Evolutionary conservation across 2,113 vertebrate species (phyloP).

Genomic region (Thunnus thynnus): DNA sequence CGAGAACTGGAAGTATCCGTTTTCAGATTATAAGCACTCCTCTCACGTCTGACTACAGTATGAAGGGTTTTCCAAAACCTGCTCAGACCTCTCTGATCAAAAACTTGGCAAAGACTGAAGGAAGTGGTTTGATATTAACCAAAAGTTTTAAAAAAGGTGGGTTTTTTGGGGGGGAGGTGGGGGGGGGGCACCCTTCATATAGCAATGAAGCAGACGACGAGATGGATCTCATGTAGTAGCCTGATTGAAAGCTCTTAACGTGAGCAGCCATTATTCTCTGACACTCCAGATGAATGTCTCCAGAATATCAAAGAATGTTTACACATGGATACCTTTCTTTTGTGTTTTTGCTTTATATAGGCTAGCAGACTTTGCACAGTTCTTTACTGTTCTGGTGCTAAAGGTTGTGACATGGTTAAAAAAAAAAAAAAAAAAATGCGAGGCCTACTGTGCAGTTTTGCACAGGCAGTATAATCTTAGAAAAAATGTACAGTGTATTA

Average conservation of each 20-base stretch:
- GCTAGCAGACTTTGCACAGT: slow-evolving; percentile 72
- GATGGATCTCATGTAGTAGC: not conserved
- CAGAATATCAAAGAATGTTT: slow-evolving; percentile 60
- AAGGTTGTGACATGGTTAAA: slow-evolving; percentile 65
- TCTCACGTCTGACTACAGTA: not conserved
- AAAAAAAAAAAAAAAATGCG: not conserved
- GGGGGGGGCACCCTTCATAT: not conserved
- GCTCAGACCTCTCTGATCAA: not conserved
- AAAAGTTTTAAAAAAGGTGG: not conserved
- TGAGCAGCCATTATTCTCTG: not conserved
- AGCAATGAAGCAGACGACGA: not conserved
- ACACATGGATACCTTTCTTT: slow-evolving; percentile 47
- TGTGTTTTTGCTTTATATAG: slow-evolving; percentile 35
- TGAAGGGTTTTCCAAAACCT: slow-evolving; percentile 12
- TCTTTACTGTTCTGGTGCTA: slow-evolving; percentile 53
- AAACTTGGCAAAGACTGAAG: not conserved
- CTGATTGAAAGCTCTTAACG: not conserved
- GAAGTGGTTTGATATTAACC: slow-evolving; percentile 9
- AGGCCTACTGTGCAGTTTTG: slow-evolving; percentile 42
- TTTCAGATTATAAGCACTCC: not conserved
- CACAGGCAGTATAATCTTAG: slow-evolving; percentile 54
- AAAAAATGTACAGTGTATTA: slow-evolving; percentile 72
- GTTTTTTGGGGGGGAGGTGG: too few species aligned
- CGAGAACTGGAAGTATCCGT: not conserved
- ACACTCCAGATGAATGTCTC: slow-evolving; percentile 44